phyloP scores from a whole-genome alignment of 2,113 vertebrate species.

The Leiothrix lutea region DNA sequence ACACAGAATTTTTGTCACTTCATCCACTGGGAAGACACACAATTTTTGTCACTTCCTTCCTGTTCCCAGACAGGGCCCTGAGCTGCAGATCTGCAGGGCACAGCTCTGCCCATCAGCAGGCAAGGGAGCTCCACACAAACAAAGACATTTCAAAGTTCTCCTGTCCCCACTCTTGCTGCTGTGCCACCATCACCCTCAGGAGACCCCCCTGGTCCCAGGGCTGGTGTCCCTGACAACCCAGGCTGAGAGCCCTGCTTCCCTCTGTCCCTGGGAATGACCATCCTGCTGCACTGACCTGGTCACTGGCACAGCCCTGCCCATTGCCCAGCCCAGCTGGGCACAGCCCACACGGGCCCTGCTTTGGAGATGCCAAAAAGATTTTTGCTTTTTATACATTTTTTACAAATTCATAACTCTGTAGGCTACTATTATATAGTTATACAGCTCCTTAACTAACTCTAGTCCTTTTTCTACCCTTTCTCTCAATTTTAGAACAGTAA shows the following conservation, averaged over 20 bases:
- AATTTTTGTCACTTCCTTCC: not conserved
- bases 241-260: not conserved
- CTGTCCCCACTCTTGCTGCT: not conserved
- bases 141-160: too few relatives aligned
- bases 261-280: rapidly evolving
- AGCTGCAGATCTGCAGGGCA: too few relatives aligned
- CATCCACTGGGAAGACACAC: too few relatives aligned
- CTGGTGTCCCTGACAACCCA: not conserved
- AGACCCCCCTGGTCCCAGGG: not conserved
- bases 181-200: not conserved
- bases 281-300: not conserved
- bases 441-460: not conserved
- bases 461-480: not conserved
- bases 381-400: not conserved
- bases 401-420: not conserved
- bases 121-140: not conserved
- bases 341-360: rapidly evolving
- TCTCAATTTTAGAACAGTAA: not conserved
- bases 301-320: not conserved
- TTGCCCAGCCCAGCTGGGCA: not conserved
- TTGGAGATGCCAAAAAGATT: not conserved
- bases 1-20: too few relatives aligned
- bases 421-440: not conserved
- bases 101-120: too few relatives aligned
- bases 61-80: too few relatives aligned